Evolutionary conservation across 2,113 vertebrate genomes (phyloP), one percentile per base, ranked within the genome.

Genomic region (Anhinga rufa): DNA sequence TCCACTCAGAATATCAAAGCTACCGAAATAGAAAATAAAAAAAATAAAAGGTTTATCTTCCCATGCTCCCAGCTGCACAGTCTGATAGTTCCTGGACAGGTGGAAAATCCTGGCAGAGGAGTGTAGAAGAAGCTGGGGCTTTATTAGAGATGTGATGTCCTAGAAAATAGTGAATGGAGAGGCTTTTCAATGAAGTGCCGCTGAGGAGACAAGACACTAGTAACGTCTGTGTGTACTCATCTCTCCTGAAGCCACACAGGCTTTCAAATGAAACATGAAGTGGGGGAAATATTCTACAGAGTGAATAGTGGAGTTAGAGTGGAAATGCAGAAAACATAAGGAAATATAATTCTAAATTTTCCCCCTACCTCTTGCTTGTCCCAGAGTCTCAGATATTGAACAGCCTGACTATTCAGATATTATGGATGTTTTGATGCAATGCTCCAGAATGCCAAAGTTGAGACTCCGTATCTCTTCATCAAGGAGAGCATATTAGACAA

Each of bases 1-100:
- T 82, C 25, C 60, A 62, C n/a, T 89, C 86, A 82, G 81, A 91
- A 91, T 66, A 92, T 69, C 81, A 96, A 93, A 95, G 65, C 32
- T 69, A 49, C 40, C 25, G 54, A 80, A 96, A 81, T 6, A 62
- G 29, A 38, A 65, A 68, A 57, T 28, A 26, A 70, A 71, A 55
- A 29, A 40, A 31, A 4, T 9, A 46, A 36, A 81, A 36, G 3
- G 6, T 10, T 80, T 44, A 60, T 82, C 52, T 82, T 93, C 84
- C 32, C 62, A 80, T 87, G 58, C 19, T 80, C 70, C 38, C 40
- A 69, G 8, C 11, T 81, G 61, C 22, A 74, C 10, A 44, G 9
- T 40, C 81, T 82, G n/a, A 61, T 65, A 6, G 14, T 14, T 91
- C 44, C 52, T 51, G 68, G n/a, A 86, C 49, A 55, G 38, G 44